Conservation (phyloP, 2,888 invertebrate species). For the Galerucella nymphaeae region DNA sequence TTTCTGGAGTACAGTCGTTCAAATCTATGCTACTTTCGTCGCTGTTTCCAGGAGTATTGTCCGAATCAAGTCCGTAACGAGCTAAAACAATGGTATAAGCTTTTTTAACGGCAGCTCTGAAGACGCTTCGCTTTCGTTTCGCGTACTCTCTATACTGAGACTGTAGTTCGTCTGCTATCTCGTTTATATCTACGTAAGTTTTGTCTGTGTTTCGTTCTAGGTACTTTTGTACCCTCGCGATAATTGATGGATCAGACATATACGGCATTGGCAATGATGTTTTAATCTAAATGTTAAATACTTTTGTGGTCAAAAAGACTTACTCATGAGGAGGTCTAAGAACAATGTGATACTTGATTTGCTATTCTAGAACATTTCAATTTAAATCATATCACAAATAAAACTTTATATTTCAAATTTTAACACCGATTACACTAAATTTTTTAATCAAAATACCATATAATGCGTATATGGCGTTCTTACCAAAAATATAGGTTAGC, state of each 20-base stretch:
- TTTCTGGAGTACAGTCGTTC: conserved; percentile 28
- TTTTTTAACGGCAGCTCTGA: conserved; percentile 80
- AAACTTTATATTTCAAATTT: neutral
- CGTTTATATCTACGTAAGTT: conserved; percentile 83
- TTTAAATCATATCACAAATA: neutral
- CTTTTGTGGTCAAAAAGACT: conserved; percentile 15
- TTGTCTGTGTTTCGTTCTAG: conserved; percentile 84
- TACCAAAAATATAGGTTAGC: conserved; percentile 21
- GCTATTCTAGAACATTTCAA: neutral
- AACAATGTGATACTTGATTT: neutral
- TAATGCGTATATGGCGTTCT: conserved; percentile 17
- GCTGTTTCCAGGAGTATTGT: conserved; percentile 66
- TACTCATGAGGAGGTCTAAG: conserved; percentile 13
- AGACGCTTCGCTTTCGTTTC: conserved; percentile 82
- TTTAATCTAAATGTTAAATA: conserved; percentile 2
- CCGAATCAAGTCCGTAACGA: conserved; percentile 72
- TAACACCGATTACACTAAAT: neutral
- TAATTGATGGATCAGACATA: conserved; percentile 64
- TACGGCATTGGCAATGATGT: conserved; percentile 52
- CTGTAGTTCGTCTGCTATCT: conserved; percentile 85
- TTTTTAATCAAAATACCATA: conserved; percentile 8
- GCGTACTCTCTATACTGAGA: conserved; percentile 81
- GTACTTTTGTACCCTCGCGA: conserved; percentile 72
- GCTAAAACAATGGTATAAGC: conserved; percentile 80
- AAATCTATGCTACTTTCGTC: conserved; percentile 38